Evolutionary conservation across 2,113 vertebrate species (phyloP).

Genomic region (Hystrix cristata): DNA sequence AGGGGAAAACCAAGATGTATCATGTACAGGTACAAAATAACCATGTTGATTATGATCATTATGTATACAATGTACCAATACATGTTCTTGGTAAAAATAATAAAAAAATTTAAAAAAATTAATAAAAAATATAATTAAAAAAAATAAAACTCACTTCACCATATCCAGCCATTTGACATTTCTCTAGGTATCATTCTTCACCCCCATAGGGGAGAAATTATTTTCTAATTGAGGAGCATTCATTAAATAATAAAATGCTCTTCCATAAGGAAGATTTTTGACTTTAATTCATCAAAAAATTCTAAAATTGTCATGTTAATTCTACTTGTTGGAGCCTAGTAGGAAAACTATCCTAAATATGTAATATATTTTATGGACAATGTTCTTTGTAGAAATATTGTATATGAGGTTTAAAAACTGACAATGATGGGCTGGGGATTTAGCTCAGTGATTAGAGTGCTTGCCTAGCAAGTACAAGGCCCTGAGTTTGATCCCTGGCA

Average conservation of each 20-base stretch:
- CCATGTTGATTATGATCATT: no score
- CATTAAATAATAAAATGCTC: not conserved
- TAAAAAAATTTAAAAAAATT: no score
- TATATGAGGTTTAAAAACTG: not conserved
- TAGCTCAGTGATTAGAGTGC: no score
- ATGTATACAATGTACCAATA: no score
- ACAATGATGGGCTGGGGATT: not conserved
- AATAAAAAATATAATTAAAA: no score
- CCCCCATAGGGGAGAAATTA: not conserved
- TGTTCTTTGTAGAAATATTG: not conserved
- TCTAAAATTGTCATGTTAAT: slow-evolving; percentile 32
- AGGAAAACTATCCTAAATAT: not conserved
- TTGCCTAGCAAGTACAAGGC: no score
- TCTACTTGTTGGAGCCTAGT: not conserved
- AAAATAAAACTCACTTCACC: not conserved
- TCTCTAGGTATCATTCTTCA: not conserved
- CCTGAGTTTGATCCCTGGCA: no score
- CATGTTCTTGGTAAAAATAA: no score
- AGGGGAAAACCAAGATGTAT: no score
- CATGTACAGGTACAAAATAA: no score
- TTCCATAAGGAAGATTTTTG: not conserved
- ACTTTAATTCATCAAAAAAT: slow-evolving; percentile 10
- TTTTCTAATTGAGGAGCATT: not conserved
- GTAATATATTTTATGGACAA: not conserved
- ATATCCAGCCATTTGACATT: not conserved